These are phyloP conservation scores for Petrolisthes cinctipes DNA, from an alignment of 2,888 invertebrate genomes.

Conservation along the genomic window DNA sequence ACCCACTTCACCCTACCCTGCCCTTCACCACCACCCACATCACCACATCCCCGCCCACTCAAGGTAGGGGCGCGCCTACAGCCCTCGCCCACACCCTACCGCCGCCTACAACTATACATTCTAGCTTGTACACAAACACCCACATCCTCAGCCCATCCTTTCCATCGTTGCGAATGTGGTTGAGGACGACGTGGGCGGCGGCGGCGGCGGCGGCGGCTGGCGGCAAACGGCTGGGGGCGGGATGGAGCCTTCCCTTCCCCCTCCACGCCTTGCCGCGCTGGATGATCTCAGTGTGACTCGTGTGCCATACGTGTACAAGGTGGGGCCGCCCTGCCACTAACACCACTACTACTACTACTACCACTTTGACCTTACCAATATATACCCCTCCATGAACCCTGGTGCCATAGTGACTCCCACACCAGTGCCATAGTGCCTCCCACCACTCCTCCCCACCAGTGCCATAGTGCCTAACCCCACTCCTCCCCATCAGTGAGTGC, in stretches of 20 bases:
- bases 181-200: constrained; percentile 7
- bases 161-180: not conserved
- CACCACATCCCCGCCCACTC: constrained; percentile 64
- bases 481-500: not conserved
- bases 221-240: not conserved
- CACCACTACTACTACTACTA: constrained; percentile 9
- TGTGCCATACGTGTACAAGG: constrained; percentile 62
- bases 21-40: constrained; percentile 58
- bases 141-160: not conserved
- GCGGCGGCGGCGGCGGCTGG: constrained; percentile 29
- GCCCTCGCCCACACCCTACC: constrained; percentile 81
- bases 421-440: too few relatives aligned
- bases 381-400: not conserved
- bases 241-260: constrained; percentile 9
- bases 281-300: constrained; percentile 61
- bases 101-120: constrained; percentile 74
- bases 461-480: not conserved
- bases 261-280: constrained; percentile 14
- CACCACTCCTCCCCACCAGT: too few relatives aligned
- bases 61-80: constrained; percentile 74
- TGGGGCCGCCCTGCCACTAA: not conserved
- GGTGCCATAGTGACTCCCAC: not conserved
- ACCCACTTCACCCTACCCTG: constrained; percentile 64
- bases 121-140: not conserved
- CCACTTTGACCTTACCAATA: not conserved